phyloP scores from a whole-genome alignment of 2,888 invertebrate genomes.

The Folsomia candida region DNA sequence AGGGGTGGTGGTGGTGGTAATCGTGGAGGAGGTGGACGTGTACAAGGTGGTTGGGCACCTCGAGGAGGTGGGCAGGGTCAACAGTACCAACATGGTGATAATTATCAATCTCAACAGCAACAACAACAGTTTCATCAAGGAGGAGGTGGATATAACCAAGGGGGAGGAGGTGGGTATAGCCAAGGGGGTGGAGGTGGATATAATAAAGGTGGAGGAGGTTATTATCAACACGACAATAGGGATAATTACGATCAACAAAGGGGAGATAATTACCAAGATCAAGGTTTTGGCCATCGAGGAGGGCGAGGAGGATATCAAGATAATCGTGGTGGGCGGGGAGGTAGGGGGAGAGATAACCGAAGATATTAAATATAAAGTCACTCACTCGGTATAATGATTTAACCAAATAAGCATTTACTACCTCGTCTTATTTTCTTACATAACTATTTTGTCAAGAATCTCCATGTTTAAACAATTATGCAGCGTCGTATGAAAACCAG shows the following conservation, averaged over 20 bases:
- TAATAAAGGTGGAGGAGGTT: slow-evolving; percentile 33
- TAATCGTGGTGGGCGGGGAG: slow-evolving; percentile 16
- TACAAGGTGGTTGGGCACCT: slow-evolving; percentile 40
- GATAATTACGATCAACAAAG: slow-evolving; percentile 30
- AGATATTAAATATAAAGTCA: neutral
- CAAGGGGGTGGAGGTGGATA: slow-evolving; percentile 13
- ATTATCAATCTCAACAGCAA: slow-evolving; percentile 48
- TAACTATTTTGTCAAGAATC: too few species aligned
- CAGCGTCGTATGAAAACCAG: too few species aligned
- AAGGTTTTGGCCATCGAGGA: slow-evolving; percentile 19
- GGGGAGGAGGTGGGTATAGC: slow-evolving; percentile 30
- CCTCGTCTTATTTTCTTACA: too few species aligned
- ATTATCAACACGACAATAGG: slow-evolving; percentile 36
- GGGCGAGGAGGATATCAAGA: slow-evolving; percentile 23
- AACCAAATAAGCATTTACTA: too few species aligned
- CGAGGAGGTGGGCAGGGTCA: slow-evolving; percentile 22
- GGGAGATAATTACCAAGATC: slow-evolving; percentile 27
- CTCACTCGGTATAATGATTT: slow-evolving; percentile 5
- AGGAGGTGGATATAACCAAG: slow-evolving; percentile 40
- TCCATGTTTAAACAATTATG: too few species aligned
- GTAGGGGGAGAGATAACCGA: slow-evolving; percentile 47
- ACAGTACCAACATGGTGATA: slow-evolving; percentile 51
- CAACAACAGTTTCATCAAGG: slow-evolving; percentile 49
- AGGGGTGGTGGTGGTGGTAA: slow-evolving; percentile 48
- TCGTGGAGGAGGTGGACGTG: slow-evolving; percentile 49